These are phyloP conservation scores for Molossus alvarezi DNA, from an alignment of 2,797 vertebrate species.

Conservation along the genomic window DNA sequence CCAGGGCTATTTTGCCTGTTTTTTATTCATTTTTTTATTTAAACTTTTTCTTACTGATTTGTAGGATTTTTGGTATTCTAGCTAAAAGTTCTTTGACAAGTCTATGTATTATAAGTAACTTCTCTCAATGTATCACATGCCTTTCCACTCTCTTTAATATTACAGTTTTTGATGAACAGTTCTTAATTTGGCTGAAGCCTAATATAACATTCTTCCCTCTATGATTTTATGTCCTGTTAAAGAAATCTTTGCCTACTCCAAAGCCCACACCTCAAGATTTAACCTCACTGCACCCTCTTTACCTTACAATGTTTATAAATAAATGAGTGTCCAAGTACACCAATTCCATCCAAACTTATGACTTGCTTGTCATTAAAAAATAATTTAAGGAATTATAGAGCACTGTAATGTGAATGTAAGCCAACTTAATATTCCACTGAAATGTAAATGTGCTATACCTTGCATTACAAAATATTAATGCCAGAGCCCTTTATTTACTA, in stretches of 20 bases:
- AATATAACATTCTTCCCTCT: background rate
- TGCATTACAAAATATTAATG: background rate
- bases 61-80: background rate
- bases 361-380: background rate
- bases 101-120: background rate
- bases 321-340: background rate
- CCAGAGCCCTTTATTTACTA: background rate
- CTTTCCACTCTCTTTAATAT: background rate
- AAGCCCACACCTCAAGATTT: constrained; percentile 35
- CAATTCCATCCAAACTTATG: constrained; percentile 7
- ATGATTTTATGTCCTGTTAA: background rate
- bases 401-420: constrained; percentile 6
- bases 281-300: background rate
- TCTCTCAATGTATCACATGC: background rate
- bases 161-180: background rate
- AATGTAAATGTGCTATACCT: background rate
- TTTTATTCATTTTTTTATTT: background rate
- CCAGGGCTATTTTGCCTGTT: no score
- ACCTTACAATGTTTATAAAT: background rate
- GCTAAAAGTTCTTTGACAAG: background rate
- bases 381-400: background rate
- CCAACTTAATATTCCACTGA: constrained; percentile 19
- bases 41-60: background rate
- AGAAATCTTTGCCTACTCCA: background rate
- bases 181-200: background rate